These are phyloP conservation scores for Branchellion lobata DNA, from an alignment of 2,888 invertebrate species.

Conservation along the genomic window DNA sequence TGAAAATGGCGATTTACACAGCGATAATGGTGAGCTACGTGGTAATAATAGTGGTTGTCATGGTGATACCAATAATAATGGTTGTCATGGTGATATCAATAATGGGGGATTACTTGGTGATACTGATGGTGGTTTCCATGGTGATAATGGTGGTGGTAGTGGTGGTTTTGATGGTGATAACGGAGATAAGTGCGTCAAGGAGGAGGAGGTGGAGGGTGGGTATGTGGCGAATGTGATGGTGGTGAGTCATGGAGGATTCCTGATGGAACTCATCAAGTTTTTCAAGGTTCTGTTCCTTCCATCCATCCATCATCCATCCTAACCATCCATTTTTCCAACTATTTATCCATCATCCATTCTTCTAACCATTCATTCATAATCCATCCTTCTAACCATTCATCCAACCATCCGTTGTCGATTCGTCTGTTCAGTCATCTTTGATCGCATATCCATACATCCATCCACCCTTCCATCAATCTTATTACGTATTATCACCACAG, in stretches of 20 bases:
- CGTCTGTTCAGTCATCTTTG: too few species aligned
- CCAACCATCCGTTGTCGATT: too few species aligned
- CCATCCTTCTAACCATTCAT: too few species aligned
- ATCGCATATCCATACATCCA: too few species aligned
- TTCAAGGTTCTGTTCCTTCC: constrained; percentile 21
- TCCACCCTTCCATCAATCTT: too few species aligned
- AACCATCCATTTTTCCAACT: too few species aligned
- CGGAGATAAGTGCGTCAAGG: not conserved
- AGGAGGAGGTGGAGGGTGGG: not conserved
- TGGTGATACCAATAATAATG: not conserved
- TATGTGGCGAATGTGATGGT: constrained; percentile 33
- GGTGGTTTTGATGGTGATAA: not conserved
- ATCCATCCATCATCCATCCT: too few species aligned
- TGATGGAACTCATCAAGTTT: constrained; percentile 33
- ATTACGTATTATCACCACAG: too few species aligned
- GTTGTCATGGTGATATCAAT: not conserved
- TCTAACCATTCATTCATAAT: too few species aligned
- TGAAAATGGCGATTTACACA: not conserved
- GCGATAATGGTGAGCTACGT: not conserved
- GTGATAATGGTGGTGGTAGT: not conserved
- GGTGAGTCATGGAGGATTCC: constrained; percentile 40
- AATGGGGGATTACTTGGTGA: not conserved
- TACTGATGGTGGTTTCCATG: not conserved
- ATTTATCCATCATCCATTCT: too few species aligned
- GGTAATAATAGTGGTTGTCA: not conserved